phyloP scores from a whole-genome alignment of 2,113 vertebrate species.

The Donacobius atricapilla region DNA sequence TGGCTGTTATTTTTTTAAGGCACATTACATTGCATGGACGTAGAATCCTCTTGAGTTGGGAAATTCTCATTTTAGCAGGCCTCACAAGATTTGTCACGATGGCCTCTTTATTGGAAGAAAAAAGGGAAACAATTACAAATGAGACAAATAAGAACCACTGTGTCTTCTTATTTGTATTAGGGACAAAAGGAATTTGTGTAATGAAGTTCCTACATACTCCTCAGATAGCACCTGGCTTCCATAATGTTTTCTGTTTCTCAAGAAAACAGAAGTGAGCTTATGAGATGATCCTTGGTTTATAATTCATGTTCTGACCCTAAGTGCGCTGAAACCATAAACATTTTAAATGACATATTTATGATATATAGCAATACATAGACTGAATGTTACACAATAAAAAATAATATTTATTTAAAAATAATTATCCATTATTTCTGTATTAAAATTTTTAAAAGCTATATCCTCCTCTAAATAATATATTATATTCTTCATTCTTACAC shows the following conservation, averaged over 20 bases:
- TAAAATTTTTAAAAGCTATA: background rate
- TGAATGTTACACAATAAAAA: background rate
- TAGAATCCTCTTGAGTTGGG: background rate
- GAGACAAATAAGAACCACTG: background rate
- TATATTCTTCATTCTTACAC: background rate
- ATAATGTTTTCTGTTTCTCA: background rate
- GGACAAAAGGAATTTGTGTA: background rate
- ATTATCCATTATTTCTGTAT: background rate
- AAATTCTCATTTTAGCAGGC: background rate
- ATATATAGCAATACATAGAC: background rate
- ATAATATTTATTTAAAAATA: background rate
- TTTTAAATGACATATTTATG: constrained; percentile 33
- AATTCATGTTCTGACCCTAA: background rate
- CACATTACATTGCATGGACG: background rate
- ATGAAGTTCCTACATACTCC: background rate
- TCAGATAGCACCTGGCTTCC: background rate
- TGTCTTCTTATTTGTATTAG: background rate
- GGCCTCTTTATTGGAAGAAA: background rate
- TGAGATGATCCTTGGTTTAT: constrained; percentile 5
- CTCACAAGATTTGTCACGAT: background rate
- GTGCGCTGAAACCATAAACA: background rate
- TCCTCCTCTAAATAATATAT: background rate
- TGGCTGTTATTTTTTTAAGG: background rate
- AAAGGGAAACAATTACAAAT: background rate
- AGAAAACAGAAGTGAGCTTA: too few species aligned